phyloP scores from a whole-genome alignment of 2,797 vertebrate genomes.

The Acipenser ruthenus region DNA sequence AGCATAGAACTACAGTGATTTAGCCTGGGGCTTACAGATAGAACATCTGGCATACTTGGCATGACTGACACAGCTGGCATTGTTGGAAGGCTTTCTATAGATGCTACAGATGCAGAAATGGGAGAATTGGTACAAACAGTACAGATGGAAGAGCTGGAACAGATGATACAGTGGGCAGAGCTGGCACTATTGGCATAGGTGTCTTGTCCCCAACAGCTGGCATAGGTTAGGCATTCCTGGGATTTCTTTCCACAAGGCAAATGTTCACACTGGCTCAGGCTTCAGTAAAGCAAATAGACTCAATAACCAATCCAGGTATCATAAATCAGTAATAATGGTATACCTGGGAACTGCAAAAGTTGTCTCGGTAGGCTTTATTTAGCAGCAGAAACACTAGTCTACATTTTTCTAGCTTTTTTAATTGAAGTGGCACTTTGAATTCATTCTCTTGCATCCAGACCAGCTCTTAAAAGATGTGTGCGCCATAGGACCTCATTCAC shows the following conservation, averaged over 20 bases:
- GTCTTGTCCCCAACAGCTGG: slow-evolving; percentile 99
- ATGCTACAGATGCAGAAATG: slow-evolving; percentile 97
- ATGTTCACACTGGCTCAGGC: slow-evolving; percentile 94
- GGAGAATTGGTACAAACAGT: slow-evolving; percentile 85
- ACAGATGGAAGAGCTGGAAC: slow-evolving; percentile 96
- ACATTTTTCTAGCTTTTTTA: too few relatives aligned
- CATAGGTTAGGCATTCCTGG: slow-evolving; percentile 99
- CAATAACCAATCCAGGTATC: slow-evolving; percentile 79
- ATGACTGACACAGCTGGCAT: slow-evolving; percentile 82
- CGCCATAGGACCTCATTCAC: too few relatives aligned
- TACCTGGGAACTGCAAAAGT: not conserved
- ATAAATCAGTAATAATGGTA: slow-evolving; percentile 27
- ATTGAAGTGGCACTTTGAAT: too few relatives aligned
- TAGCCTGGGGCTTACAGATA: slow-evolving; percentile 94
- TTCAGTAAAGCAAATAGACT: slow-evolving; percentile 79
- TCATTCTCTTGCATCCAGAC: too few relatives aligned
- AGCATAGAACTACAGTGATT: slow-evolving; percentile 90
- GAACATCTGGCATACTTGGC: slow-evolving; percentile 99
- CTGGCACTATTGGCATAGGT: slow-evolving; percentile 92
- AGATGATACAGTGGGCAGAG: slow-evolving; percentile 97
- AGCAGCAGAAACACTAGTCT: too few relatives aligned
- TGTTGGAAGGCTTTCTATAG: slow-evolving; percentile 89
- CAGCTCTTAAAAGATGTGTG: too few relatives aligned
- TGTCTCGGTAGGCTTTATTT: not conserved
- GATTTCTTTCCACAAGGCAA: slow-evolving; percentile 98